Evolutionary conservation across 2,113 vertebrate genomes (phyloP).

Genomic region (Anseranas semipalmata): DNA sequence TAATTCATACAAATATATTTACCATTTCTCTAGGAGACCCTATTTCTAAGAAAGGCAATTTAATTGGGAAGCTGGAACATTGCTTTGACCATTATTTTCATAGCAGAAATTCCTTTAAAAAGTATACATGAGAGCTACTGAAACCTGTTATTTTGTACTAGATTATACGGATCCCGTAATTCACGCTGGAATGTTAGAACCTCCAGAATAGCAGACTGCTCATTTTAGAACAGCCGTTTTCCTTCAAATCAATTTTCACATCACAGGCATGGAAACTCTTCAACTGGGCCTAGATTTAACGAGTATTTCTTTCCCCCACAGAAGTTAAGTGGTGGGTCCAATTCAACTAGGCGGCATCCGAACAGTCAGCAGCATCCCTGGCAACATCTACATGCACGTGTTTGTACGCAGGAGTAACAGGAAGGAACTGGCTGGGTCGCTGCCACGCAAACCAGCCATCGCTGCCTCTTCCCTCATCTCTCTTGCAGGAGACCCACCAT

Average conservation of each 20-base stretch:
- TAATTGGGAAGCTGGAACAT: not conserved
- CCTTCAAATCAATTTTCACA: fast-evolving
- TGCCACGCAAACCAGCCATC: not conserved
- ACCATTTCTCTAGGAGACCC: not conserved
- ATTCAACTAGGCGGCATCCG: not conserved
- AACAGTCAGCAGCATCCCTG: not conserved
- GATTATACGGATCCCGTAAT: not conserved
- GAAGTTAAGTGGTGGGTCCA: fast-evolving
- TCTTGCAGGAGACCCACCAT: not conserved
- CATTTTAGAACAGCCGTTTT: not conserved
- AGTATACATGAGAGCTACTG: not conserved
- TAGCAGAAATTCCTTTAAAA: not conserved
- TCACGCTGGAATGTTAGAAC: not conserved
- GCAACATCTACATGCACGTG: fast-evolving
- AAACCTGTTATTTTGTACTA: not conserved
- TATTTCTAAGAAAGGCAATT: not conserved
- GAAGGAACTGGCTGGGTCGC: fast-evolving
- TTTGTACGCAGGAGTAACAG: fast-evolving
- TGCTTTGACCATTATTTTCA: not conserved
- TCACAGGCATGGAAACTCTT: not conserved
- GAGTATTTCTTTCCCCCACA: not conserved
- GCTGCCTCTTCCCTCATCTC: not conserved
- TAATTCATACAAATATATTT: conserved; percentile 19
- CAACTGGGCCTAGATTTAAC: not conserved
- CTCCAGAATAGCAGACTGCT: not conserved